A percentile compares a stretch with the other conserved stretches of the same genome.
Conservation (phyloP, 2,888 invertebrate species). For the Hanleya hanleyi region DNA sequence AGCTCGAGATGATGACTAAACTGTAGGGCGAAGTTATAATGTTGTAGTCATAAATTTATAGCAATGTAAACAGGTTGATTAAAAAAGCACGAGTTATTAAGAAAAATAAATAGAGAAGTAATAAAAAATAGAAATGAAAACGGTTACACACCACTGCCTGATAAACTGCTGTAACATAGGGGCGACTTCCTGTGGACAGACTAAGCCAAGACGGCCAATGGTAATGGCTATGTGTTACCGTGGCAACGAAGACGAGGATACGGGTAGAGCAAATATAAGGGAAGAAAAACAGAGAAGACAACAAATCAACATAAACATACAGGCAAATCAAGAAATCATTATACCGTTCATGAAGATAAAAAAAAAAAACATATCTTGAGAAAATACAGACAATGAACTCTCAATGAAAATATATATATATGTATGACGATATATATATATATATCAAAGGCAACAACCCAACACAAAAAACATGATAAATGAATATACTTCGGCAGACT, state of each 20-base stretch:
- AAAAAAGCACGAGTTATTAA: too few species aligned
- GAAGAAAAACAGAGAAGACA: slow-evolving; percentile 71
- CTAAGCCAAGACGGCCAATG: slow-evolving; percentile 99
- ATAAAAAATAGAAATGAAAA: slow-evolving; percentile 55
- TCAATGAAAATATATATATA: not conserved
- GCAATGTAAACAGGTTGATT: too few species aligned
- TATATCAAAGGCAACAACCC: not conserved
- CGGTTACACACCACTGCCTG: slow-evolving; percentile 96
- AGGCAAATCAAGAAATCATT: slow-evolving; percentile 40
- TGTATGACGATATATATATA: not conserved
- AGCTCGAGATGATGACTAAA: too few species aligned
- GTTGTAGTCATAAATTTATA: too few species aligned
- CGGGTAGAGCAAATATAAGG: slow-evolving; percentile 69
- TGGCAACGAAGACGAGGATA: slow-evolving; percentile 66
- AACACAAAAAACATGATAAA: not conserved
- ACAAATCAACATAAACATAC: slow-evolving; percentile 67
- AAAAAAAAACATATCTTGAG: not conserved
- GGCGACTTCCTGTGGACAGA: slow-evolving; percentile 99
- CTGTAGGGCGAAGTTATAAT: too few species aligned
- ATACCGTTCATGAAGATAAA: slow-evolving; percentile 1
- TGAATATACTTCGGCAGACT: not conserved
- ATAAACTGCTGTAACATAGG: slow-evolving; percentile 99
- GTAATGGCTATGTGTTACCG: slow-evolving; percentile 95
- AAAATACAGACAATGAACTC: not conserved
- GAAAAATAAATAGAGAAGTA: slow-evolving; percentile 26